A percentile compares a stretch with the other conserved stretches of the same genome.
phyloP scores from a whole-genome alignment of 2,888 invertebrate genomes.

The Acanthosoma haemorrhoidale region DNA sequence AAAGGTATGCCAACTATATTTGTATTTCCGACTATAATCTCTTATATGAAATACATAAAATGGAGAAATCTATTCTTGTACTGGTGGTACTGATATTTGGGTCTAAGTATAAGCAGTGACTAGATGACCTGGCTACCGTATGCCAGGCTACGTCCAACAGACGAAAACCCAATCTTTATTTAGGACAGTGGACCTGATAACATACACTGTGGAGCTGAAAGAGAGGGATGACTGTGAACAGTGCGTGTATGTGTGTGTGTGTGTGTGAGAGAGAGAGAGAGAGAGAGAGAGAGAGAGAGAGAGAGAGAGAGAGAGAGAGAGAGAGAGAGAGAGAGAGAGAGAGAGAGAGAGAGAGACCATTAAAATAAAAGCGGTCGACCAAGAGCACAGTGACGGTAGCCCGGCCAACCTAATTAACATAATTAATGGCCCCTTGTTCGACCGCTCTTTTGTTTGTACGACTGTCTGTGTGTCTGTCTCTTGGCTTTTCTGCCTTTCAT shows the following conservation, averaged over 20 bases:
- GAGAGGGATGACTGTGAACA: not conserved
- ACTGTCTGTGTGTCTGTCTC: constrained; percentile 24
- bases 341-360: not conserved
- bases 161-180: not conserved
- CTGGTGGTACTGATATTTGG: too few relatives aligned
- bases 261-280: constrained; percentile 15
- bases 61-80: too few relatives aligned
- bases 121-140: too few relatives aligned
- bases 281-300: constrained; percentile 24
- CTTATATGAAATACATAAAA: too few relatives aligned
- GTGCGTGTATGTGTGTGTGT: not conserved
- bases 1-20: too few relatives aligned
- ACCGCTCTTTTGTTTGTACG: constrained; percentile 32
- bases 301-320: constrained; percentile 7
- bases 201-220: not conserved
- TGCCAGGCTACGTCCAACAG: not conserved
- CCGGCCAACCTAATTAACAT: constrained; percentile 33
- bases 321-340: not conserved
- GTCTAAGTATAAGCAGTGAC: too few relatives aligned
- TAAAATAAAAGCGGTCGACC: not conserved
- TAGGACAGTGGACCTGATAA: not conserved
- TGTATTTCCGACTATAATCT: too few relatives aligned
- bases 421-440: constrained; percentile 36
- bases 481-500: constrained; percentile 14
- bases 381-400: constrained; percentile 12